Conservation (phyloP, 1,140 invertebrate genomes). For the Tetramorium alpestre region DNA sequence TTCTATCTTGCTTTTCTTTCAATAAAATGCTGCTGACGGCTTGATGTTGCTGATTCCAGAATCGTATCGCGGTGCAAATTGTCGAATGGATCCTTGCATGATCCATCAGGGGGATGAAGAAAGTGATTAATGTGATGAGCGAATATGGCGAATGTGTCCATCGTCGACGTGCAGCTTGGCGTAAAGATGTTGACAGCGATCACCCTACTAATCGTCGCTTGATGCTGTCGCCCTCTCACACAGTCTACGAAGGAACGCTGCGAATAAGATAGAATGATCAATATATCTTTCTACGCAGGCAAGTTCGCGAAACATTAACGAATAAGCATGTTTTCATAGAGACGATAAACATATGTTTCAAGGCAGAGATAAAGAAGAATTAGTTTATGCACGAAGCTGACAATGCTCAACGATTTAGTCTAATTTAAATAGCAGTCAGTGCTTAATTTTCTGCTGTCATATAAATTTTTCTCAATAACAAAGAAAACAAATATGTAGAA, state of each 20-base stretch:
- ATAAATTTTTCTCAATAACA: background rate
- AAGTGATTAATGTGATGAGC: conserved; percentile 63
- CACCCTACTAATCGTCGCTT: conserved; percentile 64
- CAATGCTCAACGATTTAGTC: conserved; percentile 6
- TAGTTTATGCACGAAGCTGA: conserved; percentile 35
- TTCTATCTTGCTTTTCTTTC: background rate
- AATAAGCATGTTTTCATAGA: conserved; percentile 23
- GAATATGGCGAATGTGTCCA: conserved; percentile 60
- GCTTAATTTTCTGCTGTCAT: background rate
- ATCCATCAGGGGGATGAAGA: conserved; percentile 58
- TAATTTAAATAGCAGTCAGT: background rate
- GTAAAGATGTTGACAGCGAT: conserved; percentile 40
- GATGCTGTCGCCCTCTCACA: conserved; percentile 86
- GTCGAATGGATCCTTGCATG: conserved; percentile 17
- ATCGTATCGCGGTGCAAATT: conserved; percentile 4
- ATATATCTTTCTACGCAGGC: background rate
- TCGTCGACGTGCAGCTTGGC: conserved; percentile 64
- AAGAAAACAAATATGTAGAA: conserved; percentile 10
- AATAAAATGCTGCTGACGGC: background rate
- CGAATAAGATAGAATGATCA: conserved; percentile 72
- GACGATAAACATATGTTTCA: conserved; percentile 12
- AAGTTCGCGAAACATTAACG: background rate
- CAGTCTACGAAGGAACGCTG: conserved; percentile 91
- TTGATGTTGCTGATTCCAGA: conserved; percentile 2
- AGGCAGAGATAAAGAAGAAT: conserved; percentile 44